These are phyloP conservation scores for Phanerotoma sp. DNA, from an alignment of 2,888 invertebrate species.

Conservation along the genomic window DNA sequence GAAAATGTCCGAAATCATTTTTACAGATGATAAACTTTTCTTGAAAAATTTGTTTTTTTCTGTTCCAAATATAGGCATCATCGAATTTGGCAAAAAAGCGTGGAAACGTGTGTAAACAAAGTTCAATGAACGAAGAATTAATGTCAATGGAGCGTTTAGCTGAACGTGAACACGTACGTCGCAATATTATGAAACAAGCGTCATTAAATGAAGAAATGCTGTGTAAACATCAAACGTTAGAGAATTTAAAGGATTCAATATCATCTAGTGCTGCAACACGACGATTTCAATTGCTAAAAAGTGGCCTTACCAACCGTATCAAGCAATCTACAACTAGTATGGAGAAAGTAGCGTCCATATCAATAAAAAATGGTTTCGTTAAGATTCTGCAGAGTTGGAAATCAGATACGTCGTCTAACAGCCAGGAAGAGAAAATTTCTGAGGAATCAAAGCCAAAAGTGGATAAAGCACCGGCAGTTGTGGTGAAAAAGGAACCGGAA, in stretches of 20 bases:
- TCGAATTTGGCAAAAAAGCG: slow-evolving; percentile 39
- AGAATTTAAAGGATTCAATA: slow-evolving; percentile 72
- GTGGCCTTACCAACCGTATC: slow-evolving; percentile 79
- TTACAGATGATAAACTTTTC: too few relatives aligned
- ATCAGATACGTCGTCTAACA: slow-evolving; percentile 38
- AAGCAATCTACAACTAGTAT: slow-evolving; percentile 81
- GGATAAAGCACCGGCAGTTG: neutral
- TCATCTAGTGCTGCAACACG: slow-evolving; percentile 72
- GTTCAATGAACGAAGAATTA: slow-evolving; percentile 85
- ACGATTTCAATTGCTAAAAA: slow-evolving; percentile 75
- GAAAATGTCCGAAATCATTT: too few relatives aligned
- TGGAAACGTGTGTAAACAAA: slow-evolving; percentile 74
- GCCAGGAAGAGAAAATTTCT: neutral
- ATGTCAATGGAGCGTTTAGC: slow-evolving; percentile 83
- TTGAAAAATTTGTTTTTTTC: too few relatives aligned
- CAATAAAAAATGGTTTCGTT: slow-evolving; percentile 75
- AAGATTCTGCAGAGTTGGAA: slow-evolving; percentile 76
- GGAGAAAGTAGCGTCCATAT: slow-evolving; percentile 73
- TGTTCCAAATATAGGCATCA: slow-evolving; percentile 10
- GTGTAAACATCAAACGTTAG: slow-evolving; percentile 68
- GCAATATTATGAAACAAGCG: slow-evolving; percentile 86
- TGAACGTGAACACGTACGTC: slow-evolving; percentile 79
- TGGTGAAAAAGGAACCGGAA: slow-evolving; percentile 45
- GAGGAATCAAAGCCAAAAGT: slow-evolving; percentile 12
- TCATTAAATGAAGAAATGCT: slow-evolving; percentile 86